Evolutionary conservation across 2,888 invertebrate species (phyloP).

Genomic region (Scaptomyza flava): DNA sequence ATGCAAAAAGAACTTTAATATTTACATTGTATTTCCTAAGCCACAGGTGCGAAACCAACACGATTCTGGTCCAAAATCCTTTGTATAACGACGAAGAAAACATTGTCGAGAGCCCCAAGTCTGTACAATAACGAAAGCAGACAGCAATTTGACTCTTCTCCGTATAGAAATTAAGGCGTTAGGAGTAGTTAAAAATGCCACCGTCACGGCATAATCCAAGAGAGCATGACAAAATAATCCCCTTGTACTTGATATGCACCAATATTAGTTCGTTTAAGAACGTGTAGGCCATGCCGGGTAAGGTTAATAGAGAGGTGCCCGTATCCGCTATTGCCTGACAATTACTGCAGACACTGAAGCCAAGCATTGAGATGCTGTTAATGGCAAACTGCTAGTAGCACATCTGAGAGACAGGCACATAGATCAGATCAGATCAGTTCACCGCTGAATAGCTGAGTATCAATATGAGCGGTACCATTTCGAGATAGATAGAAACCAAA

Average conservation of each 20-base stretch:
- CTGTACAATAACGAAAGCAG: no score
- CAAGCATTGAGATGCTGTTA: slow-evolving; percentile 87
- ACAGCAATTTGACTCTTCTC: no score
- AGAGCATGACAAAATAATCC: slow-evolving; percentile 89
- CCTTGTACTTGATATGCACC: slow-evolving; percentile 87
- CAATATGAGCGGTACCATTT: slow-evolving; percentile 91
- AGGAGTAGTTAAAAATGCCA: no score
- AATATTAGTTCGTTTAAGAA: slow-evolving; percentile 91
- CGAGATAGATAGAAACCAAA: slow-evolving; percentile 96
- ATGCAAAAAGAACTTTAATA: background rate
- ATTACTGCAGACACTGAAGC: slow-evolving; percentile 87
- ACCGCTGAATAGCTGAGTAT: slow-evolving; percentile 95
- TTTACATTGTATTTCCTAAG: slow-evolving; percentile 8
- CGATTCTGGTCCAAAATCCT: slow-evolving; percentile 92
- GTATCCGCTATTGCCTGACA: slow-evolving; percentile 98
- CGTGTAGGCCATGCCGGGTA: slow-evolving; percentile 89
- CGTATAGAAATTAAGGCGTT: no score
- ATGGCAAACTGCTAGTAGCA: slow-evolving; percentile 98
- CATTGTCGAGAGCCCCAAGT: no score
- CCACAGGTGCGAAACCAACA: slow-evolving; percentile 92
- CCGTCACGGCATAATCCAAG: no score
- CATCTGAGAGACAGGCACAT: slow-evolving; percentile 91
- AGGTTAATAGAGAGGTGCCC: slow-evolving; percentile 96
- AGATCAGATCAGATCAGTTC: no score
- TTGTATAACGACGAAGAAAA: no score